A percentile compares a stretch with the other conserved stretches of the same genome.
These are phyloP conservation scores for Pristis pectinata DNA, from an alignment of 2,797 vertebrate genomes.

Conservation along the genomic window DNA sequence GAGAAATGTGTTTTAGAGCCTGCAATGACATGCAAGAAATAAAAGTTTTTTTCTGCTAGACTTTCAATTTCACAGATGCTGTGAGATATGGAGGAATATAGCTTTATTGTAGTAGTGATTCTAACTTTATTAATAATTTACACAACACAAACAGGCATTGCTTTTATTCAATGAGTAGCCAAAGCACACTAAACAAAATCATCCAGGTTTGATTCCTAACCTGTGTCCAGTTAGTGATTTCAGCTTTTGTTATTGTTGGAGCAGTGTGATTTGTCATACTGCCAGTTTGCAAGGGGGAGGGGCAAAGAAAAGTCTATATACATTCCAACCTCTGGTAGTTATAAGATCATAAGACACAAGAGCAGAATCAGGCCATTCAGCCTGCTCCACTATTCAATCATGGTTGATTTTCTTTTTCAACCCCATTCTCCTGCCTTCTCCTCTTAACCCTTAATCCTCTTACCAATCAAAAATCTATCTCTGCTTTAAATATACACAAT, in stretches of 20 bases:
- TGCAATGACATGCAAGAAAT: not conserved
- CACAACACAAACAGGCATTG: not conserved
- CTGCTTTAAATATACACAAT: too few relatives aligned
- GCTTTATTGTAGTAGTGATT: not conserved
- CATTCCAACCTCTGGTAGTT: not conserved
- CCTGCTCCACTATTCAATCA: too few relatives aligned
- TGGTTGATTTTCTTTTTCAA: too few relatives aligned
- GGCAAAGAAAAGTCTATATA: not conserved
- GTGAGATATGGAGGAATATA: not conserved
- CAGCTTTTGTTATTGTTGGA: not conserved
- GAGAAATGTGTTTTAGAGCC: not conserved
- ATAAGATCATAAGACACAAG: too few relatives aligned
- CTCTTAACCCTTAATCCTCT: too few relatives aligned
- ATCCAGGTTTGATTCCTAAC: not conserved
- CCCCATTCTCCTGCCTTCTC: too few relatives aligned
- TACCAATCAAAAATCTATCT: too few relatives aligned
- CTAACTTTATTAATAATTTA: not conserved
- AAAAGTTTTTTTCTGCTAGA: not conserved
- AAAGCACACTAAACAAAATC: not conserved
- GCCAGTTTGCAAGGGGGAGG: not conserved
- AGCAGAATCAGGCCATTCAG: too few relatives aligned
- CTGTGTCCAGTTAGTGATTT: not conserved
- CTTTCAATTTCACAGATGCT: not conserved
- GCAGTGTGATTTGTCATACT: not conserved
- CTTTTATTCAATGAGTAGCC: not conserved